Evolutionary conservation across 2,113 vertebrate species (phyloP).

Genomic region (Pelvicachromis taeniatus): DNA sequence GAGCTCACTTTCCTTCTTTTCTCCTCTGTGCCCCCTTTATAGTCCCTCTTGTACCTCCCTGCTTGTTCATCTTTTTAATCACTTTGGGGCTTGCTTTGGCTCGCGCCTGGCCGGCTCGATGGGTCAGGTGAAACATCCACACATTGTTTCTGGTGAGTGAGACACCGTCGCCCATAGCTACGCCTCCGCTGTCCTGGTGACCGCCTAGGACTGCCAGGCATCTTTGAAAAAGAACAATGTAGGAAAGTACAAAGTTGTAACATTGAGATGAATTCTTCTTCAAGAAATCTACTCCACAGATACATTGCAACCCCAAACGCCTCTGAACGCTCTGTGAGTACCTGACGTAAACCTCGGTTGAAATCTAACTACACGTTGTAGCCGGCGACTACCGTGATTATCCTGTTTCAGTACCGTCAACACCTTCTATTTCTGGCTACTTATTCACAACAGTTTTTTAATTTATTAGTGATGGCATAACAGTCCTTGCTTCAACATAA

Average conservation of each 20-base stretch:
- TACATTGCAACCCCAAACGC: not conserved
- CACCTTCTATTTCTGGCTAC: not conserved
- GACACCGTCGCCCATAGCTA: slow-evolving; percentile 54
- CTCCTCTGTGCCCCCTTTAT: not conserved
- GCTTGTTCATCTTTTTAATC: not conserved
- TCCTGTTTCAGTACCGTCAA: not conserved
- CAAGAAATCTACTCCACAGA: not conserved
- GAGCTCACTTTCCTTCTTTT: not conserved
- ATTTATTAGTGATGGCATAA: not conserved
- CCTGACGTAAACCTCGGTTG: rapidly evolving
- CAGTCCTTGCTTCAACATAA: not conserved
- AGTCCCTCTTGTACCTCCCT: not conserved
- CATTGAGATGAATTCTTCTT: not conserved
- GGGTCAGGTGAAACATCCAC: slow-evolving; percentile 75
- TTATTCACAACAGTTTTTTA: not conserved
- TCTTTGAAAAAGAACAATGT: slow-evolving; percentile 24
- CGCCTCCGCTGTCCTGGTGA: slow-evolving; percentile 66
- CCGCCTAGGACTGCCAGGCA: slow-evolving; percentile 42
- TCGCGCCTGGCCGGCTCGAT: not conserved
- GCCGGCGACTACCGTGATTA: not conserved
- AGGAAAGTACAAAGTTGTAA: not conserved
- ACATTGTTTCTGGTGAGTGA: slow-evolving; percentile 66
- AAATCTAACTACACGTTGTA: not conserved
- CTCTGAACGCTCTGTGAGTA: not conserved
- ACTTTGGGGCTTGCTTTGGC: not conserved